A percentile compares a stretch with the other conserved stretches of the same genome.
phyloP scores from a whole-genome alignment of 2,888 invertebrate genomes.

The Augochlorella aurata region DNA sequence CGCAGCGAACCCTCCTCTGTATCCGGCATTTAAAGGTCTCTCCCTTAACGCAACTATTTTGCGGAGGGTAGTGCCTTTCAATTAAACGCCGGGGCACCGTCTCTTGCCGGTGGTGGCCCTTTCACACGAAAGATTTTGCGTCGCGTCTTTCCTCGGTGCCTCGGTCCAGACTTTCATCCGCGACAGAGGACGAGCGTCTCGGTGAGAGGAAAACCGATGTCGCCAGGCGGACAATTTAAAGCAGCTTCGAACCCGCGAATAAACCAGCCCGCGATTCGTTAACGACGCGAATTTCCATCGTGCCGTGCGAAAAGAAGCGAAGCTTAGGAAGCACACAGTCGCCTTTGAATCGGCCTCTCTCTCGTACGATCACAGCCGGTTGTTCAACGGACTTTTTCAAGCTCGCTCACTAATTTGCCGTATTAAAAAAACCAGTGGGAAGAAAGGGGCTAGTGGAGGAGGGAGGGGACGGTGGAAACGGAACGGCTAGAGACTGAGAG shows the following conservation, averaged over 20 bases:
- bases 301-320: conserved; percentile 41
- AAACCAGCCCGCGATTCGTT: conserved; percentile 50
- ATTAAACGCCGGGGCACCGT: conserved; percentile 30
- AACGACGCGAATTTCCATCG: conserved; percentile 58
- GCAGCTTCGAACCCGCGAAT: conserved; percentile 27
- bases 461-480: background rate
- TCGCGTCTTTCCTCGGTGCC: conserved; percentile 1
- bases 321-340: conserved; percentile 45
- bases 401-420: conserved; percentile 68
- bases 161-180: conserved; percentile 5
- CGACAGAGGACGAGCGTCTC: background rate
- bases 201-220: conserved; percentile 20
- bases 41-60: conserved; percentile 31
- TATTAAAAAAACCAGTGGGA: conserved; percentile 50
- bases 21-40: background rate
- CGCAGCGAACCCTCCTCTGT: background rate
- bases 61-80: conserved; percentile 31
- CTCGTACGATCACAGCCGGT: conserved; percentile 59
- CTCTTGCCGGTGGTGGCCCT: background rate
- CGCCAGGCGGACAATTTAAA: conserved; percentile 30
- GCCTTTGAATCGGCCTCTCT: conserved; percentile 57
- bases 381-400: conserved; percentile 62
- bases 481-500: background rate
- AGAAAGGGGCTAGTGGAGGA: background rate
- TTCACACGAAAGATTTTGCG: conserved; percentile 3